Evolutionary conservation across 2,797 vertebrate genomes (phyloP), one percentile per base, ranked within the genome.

Genomic region (Sebastolobus alascanus): DNA sequence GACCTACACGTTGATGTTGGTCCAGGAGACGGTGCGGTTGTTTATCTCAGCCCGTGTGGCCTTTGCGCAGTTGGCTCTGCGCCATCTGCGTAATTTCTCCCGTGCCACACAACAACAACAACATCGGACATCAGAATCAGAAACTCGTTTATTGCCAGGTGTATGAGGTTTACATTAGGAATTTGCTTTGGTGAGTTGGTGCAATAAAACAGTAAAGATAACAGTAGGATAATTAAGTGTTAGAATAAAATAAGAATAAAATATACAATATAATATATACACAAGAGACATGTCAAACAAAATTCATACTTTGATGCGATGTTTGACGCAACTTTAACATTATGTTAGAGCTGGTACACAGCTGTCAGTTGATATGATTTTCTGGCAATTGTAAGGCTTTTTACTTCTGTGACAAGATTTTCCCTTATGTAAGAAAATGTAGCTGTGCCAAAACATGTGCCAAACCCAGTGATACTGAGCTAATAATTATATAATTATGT

Each of bases 21-120:
- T 16, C 2, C 56, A 5, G 10, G 2, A 12, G n/a, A 2, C 25
- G 25, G 25, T 38, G 54, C 4, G 12, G 25, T 22, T 85, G 78
- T 84, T 75, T 72, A 68, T 78, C 11, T 55, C 52, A 9, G 52
- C 27, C 14, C 7, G 1, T 40, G 27, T 40, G 78, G 83, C 83
- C 82, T 72, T 61, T 71, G 38, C 75, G 68, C 80, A 74, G 46
- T 77, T 72, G 3, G 33, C 59, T 55, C 6, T 10, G 0, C 18
- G 9, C 1, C 29, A 3, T 35, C 50, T 67, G 75, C 37, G 43
- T 58, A 31, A 9, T 20, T 1, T 37, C 7, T 18, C 22, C 12
- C n/a, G n/a, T 35, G 6, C 1, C 4, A 4, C 43, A 65, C 18
- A 37, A 50, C 14, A 52, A 64, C 25, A 25, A 25, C 25, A 25